Evolutionary conservation across 2,888 invertebrate genomes (phyloP).

Genomic region (Acleris laterana): DNA sequence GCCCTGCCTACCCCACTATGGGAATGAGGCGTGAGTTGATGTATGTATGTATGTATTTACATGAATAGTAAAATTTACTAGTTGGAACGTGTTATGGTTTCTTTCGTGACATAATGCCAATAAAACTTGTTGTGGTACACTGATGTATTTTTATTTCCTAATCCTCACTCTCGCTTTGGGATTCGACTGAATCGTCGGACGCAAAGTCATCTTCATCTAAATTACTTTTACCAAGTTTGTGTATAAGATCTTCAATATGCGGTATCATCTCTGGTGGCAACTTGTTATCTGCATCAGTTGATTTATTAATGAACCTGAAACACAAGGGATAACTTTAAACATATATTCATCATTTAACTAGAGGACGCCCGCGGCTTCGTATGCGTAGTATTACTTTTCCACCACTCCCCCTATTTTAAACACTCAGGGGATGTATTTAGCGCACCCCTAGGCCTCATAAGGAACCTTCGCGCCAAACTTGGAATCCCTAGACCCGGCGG

Average conservation of each 20-base stretch:
- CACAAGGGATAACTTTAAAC: too few relatives aligned
- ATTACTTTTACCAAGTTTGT: constrained; percentile 59
- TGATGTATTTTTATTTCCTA: constrained; percentile 26
- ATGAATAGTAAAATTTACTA: background rate
- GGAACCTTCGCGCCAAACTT: too few relatives aligned
- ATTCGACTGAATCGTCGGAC: constrained; percentile 37
- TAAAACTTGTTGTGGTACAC: constrained; percentile 20
- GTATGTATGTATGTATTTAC: background rate
- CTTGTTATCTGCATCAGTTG: constrained; percentile 74
- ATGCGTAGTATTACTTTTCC: too few relatives aligned
- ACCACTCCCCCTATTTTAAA: too few relatives aligned
- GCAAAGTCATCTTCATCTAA: constrained; percentile 53
- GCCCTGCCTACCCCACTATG: too few relatives aligned
- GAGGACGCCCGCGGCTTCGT: too few relatives aligned
- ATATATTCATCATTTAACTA: too few relatives aligned
- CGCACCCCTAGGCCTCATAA: too few relatives aligned
- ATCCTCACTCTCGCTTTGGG: constrained; percentile 41
- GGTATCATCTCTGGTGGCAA: constrained; percentile 51
- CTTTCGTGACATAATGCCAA: constrained; percentile 26
- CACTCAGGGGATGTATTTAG: too few relatives aligned
- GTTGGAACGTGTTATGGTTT: constrained; percentile 9
- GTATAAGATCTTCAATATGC: constrained; percentile 59
- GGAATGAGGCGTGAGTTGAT: too few relatives aligned
- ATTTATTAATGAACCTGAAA: constrained; percentile 68
- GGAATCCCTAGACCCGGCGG: too few relatives aligned